Percentiles rank a stretch among this genome's conserved stretches.
Conservation (phyloP, 2,113 vertebrate species). For the Toxotes chatareus region DNA sequence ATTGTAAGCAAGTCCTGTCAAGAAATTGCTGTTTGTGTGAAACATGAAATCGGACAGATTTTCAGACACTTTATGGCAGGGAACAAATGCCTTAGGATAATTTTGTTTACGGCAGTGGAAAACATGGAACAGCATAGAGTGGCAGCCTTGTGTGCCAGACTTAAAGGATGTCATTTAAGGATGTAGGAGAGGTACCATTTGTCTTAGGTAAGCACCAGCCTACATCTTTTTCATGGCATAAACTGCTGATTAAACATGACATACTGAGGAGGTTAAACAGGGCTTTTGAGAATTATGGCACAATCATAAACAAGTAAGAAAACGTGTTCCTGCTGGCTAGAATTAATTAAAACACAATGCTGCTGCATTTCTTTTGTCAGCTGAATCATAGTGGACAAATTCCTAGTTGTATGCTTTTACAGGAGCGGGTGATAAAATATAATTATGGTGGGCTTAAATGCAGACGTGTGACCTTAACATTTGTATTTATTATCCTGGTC, state of each 20-base stretch:
- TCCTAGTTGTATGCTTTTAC: conserved; percentile 11
- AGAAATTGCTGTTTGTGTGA: conserved; percentile 65
- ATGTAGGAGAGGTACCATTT: conserved; percentile 61
- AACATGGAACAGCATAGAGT: conserved; percentile 26
- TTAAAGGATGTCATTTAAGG: conserved; percentile 47
- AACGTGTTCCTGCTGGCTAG: conserved; percentile 67
- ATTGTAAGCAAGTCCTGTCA: conserved; percentile 65
- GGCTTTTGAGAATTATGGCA: conserved; percentile 64
- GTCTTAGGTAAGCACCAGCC: conserved; percentile 68
- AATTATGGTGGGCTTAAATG: conserved; percentile 1
- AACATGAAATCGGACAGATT: conserved; percentile 63
- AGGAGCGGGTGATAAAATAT: conserved; percentile 3
- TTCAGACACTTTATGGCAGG: conserved; percentile 58
- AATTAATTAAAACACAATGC: conserved; percentile 64
- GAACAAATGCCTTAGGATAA: conserved; percentile 65
- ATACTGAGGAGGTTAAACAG: conserved; percentile 57
- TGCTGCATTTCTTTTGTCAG: conserved; percentile 33
- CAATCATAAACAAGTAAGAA: conserved; percentile 63
- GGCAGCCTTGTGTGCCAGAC: conserved; percentile 37
- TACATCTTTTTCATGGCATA: conserved; percentile 58
- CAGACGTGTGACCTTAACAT: neutral
- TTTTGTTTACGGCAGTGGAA: conserved; percentile 61
- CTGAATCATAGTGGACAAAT: conserved; percentile 26
- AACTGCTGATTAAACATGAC: conserved; percentile 77
- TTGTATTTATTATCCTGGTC: neutral